Base-by-base conservation (phyloP, 2,113 vertebrate species). In the Phalacrocorax carbo region DNA sequence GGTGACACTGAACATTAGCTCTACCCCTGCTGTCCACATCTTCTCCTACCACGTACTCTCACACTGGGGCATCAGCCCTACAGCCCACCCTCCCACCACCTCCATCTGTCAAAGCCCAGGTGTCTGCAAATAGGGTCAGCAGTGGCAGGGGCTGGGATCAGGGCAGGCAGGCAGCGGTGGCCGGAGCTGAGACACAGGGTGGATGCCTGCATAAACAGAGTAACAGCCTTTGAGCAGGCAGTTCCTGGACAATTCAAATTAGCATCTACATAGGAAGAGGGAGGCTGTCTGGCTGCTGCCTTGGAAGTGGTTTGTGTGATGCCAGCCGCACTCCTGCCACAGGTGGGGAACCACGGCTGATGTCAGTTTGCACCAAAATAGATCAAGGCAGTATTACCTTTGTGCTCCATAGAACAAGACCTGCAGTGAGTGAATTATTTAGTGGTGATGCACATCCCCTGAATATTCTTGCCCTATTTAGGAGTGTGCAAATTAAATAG, bases 391-490 rank as follows among this genome's bases (percentile, higher is more conserved):
- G 18, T 65, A n/a, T 65, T 83, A 85, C 44, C 54, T 95, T 75
- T 3, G 3, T 86, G 87, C 61, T 87, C 77, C 29, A 6, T 10
- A 36, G 73, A 91, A 80, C 46, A 82, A 82, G 78, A 76, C 82
- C 40, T 90, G 75, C 70, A 77, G 79, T 10, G 49, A 90, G 73
- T 93, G 84, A 96, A 94, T 96, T 89, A 87, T 87, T 97, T 77
- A 80, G 78, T 70, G 79, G 68, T 94, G 93, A 95, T 94, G 82
- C 93, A 94, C 79, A 68, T 32, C 66, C 49, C 27, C 64, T 96
- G 83, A 91, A 92, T 86, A 92, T 84, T 86, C 83, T 85, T 87
- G 73, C 22, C 83, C 91, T 96, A 80, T 93, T 95, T 96, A 93
- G 42, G 36, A 49, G 23, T 2, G 6, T 36, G 38, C 38, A 89